A percentile compares a stretch with the other conserved stretches of the same genome.
Conservation (phyloP, 2,888 invertebrate species). For the Mythimna lalbum region DNA sequence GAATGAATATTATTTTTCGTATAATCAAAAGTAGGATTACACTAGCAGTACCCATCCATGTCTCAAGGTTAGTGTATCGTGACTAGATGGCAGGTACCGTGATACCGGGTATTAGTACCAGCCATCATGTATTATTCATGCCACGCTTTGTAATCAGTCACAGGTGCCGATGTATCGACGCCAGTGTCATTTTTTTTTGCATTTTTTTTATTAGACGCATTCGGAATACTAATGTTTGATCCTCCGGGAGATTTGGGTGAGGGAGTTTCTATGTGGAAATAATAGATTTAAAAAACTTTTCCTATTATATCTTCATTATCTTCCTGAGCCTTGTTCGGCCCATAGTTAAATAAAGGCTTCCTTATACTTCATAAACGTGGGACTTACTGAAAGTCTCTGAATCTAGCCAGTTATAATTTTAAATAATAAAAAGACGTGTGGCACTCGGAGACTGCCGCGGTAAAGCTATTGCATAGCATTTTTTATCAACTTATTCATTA, state of each 20-base stretch:
- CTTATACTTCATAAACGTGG: not conserved
- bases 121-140: conserved; percentile 71
- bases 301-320: not conserved
- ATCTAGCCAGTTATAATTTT: too few relatives aligned
- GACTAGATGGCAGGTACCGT: conserved; percentile 43
- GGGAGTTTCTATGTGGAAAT: not conserved
- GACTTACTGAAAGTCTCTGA: too few relatives aligned
- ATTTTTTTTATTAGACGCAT: conserved; percentile 31
- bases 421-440: too few relatives aligned
- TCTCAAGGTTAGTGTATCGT: conserved; percentile 54
- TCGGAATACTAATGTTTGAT: conserved; percentile 27
- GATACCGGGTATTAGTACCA: conserved; percentile 56
- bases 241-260: conserved; percentile 13
- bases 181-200: conserved; percentile 50
- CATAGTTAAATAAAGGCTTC: too few relatives aligned
- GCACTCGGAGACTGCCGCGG: too few relatives aligned
- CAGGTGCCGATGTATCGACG: conserved; percentile 69
- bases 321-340: not conserved
- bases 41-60: conserved; percentile 30
- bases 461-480: too few relatives aligned
- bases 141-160: conserved; percentile 65
- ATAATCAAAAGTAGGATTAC: conserved; percentile 41
- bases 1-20: conserved; percentile 29
- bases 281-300: not conserved
- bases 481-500: too few relatives aligned